Percentiles rank a stretch among this genome's conserved stretches.
These are phyloP conservation scores for Mongoloraphidia duomilia DNA, from an alignment of 2,888 invertebrate species.

Conservation along the genomic window DNA sequence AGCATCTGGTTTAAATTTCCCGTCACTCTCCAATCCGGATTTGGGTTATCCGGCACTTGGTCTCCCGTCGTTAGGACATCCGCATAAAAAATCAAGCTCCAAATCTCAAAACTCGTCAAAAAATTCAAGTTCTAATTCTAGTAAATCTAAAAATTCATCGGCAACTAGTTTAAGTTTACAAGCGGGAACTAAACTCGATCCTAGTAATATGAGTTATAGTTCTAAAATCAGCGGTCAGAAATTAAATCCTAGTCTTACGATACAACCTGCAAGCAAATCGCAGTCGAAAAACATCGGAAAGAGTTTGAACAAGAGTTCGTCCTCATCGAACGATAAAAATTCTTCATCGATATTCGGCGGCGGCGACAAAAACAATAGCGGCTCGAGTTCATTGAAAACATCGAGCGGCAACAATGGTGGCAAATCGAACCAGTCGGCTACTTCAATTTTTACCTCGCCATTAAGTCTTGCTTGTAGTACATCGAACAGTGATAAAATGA, in stretches of 20 bases:
- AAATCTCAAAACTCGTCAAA: constrained; percentile 16
- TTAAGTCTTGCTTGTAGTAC: constrained; percentile 25
- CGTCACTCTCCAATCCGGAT: constrained; percentile 42
- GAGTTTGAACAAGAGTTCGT: neutral
- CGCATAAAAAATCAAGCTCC: constrained; percentile 21
- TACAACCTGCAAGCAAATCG: constrained; percentile 6
- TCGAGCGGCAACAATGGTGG: constrained; percentile 15
- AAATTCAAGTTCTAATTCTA: constrained; percentile 18
- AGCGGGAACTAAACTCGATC: constrained; percentile 17
- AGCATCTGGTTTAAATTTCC: constrained; percentile 61
- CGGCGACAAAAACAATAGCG: constrained; percentile 16
- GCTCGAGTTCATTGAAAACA: constrained; percentile 15
- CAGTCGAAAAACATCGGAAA: constrained; percentile 6
- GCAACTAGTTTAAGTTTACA: constrained; percentile 14
- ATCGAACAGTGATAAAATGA: constrained; percentile 8
- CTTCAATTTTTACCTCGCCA: constrained; percentile 29
- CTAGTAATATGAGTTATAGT: constrained; percentile 5
- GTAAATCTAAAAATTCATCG: constrained; percentile 13
- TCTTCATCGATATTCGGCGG: constrained; percentile 13
- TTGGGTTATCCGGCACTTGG: constrained; percentile 42
- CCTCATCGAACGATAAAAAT: constrained; percentile 10
- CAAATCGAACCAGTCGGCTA: constrained; percentile 20
- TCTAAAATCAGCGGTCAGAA: constrained; percentile 4
- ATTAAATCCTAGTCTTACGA: constrained; percentile 7
- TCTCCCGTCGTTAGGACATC: constrained; percentile 31